phyloP scores from a whole-genome alignment of 2,888 invertebrate species.

The Tenthredo scrophulariae region DNA sequence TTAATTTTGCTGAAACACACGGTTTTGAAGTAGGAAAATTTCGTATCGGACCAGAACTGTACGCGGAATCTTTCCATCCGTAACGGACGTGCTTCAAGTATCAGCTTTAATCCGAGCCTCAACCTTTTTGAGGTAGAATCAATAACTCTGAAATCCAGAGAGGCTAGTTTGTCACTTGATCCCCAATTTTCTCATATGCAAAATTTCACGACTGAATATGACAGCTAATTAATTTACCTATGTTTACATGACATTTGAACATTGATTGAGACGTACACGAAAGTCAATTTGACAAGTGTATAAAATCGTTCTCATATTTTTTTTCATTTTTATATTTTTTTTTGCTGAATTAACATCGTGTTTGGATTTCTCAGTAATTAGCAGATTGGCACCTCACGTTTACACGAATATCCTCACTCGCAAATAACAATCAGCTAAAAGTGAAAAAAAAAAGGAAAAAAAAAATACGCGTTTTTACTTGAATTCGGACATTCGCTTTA shows the following conservation, averaged over 20 bases:
- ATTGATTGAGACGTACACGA: neutral
- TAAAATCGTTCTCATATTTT: neutral
- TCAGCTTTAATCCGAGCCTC: slow-evolving; percentile 44
- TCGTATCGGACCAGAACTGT: neutral
- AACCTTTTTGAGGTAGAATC: slow-evolving; percentile 46
- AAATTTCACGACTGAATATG: slow-evolving; percentile 3
- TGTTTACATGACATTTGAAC: neutral
- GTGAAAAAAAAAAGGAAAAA: neutral
- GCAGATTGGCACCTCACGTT: neutral
- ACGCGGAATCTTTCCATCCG: neutral
- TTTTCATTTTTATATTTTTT: neutral
- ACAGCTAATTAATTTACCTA: slow-evolving; percentile 21
- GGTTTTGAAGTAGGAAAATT: neutral
- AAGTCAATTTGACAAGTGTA: neutral
- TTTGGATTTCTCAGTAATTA: neutral
- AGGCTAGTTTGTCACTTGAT: slow-evolving; percentile 35
- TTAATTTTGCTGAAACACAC: neutral
- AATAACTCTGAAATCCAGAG: slow-evolving; percentile 48
- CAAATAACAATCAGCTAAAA: neutral
- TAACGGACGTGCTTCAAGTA: slow-evolving; percentile 19
- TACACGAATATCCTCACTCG: neutral
- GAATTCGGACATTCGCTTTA: neutral
- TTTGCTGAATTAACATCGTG: neutral
- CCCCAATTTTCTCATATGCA: slow-evolving; percentile 10
- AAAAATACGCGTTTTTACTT: neutral